Conservation (phyloP, 2,888 invertebrate species). For the Drosophila birchii region DNA sequence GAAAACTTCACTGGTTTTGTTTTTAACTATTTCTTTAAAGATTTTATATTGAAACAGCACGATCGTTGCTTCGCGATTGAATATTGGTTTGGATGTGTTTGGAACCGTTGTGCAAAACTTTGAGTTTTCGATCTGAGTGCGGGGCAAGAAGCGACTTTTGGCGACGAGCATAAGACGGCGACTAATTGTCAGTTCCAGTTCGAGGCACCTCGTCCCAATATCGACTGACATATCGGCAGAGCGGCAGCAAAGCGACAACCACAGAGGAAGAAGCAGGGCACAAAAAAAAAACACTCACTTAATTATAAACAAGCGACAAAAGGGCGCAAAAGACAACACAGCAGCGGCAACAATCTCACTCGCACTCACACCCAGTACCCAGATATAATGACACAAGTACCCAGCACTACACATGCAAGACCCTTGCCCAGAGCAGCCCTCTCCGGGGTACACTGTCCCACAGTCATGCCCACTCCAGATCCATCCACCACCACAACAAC, state of each 20-base stretch:
- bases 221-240: slow-evolving; percentile 57
- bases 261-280: slow-evolving; percentile 63
- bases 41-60: slow-evolving; percentile 5
- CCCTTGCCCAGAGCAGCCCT: slow-evolving; percentile 60
- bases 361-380: slow-evolving; percentile 34
- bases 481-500: slow-evolving; percentile 45
- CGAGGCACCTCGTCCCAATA: slow-evolving; percentile 78
- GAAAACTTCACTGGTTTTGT: slow-evolving; percentile 5
- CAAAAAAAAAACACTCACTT: slow-evolving; percentile 75
- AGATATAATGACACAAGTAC: slow-evolving; percentile 54
- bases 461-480: slow-evolving; percentile 44
- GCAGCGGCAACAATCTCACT: slow-evolving; percentile 51
- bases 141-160: slow-evolving; percentile 81
- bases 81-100: slow-evolving; percentile 6
- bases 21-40: neutral
- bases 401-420: slow-evolving; percentile 55
- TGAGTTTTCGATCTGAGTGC: slow-evolving; percentile 58
- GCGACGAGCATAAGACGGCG: slow-evolving; percentile 84
- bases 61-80: slow-evolving; percentile 21
- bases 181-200: slow-evolving; percentile 82
- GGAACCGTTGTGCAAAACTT: slow-evolving; percentile 44
- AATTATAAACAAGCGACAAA: slow-evolving; percentile 79
- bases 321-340: slow-evolving; percentile 73
- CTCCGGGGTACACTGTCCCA: slow-evolving; percentile 34
- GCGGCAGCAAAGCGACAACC: slow-evolving; percentile 76